phyloP scores from a whole-genome alignment of 1,140 invertebrate genomes.

The Scaptomyza graminum region DNA sequence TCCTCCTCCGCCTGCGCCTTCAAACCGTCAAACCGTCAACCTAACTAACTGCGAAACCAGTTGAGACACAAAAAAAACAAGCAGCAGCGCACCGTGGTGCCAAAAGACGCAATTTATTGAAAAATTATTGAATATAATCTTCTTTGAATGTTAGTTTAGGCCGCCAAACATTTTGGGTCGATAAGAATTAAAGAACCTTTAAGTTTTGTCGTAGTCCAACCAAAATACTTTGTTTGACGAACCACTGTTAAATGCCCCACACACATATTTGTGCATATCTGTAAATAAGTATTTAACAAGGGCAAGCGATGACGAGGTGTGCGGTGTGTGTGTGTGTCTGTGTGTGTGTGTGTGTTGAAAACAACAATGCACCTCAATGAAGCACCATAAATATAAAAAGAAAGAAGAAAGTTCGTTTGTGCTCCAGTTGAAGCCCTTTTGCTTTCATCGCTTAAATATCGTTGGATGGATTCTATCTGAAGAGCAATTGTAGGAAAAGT shows the following conservation, averaged over 20 bases:
- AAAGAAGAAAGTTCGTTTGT: constrained; percentile 74
- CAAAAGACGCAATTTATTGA: not conserved
- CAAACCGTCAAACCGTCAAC: not conserved
- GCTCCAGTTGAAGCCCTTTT: constrained; percentile 47
- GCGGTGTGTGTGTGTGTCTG: constrained; percentile 64
- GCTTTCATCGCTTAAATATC: constrained; percentile 56
- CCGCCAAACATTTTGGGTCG: no score
- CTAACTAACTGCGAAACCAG: constrained; percentile 26
- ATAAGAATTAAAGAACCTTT: no score
- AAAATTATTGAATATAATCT: no score
- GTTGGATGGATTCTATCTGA: constrained; percentile 56
- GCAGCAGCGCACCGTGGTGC: constrained; percentile 29
- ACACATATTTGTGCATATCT: constrained; percentile 1
- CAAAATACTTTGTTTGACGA: not conserved
- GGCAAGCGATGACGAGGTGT: constrained; percentile 53
- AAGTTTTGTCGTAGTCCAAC: not conserved
- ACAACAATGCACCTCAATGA: constrained; percentile 35
- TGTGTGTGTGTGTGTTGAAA: constrained; percentile 54
- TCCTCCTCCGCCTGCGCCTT: no score
- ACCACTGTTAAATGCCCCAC: constrained; percentile 3
- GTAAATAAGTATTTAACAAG: constrained; percentile 38
- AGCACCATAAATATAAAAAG: constrained; percentile 55
- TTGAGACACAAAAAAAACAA: constrained; percentile 24
- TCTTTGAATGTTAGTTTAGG: no score
- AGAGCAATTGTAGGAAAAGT: constrained; percentile 29